These are phyloP conservation scores for Gadus chalcogrammus DNA, from an alignment of 2,113 vertebrate genomes.

Conservation along the genomic window DNA sequence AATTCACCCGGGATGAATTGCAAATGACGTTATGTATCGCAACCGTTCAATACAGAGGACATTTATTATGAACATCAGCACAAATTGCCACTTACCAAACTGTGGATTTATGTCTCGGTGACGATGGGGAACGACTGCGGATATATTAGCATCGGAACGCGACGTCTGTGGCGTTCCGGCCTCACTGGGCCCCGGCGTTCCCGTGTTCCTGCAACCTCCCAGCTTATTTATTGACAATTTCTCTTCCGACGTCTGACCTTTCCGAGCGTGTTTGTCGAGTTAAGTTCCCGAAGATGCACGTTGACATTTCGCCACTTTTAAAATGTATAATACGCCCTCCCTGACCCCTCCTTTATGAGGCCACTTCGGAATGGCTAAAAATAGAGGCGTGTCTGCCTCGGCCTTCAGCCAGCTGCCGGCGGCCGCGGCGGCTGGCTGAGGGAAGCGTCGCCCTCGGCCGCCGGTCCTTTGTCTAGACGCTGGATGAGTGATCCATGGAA, in stretches of 20 bases:
- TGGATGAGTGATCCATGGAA: conserved; percentile 51
- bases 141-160: no score
- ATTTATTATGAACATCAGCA: conserved; percentile 5
- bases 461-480: conserved; percentile 33
- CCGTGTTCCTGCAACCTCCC: no score
- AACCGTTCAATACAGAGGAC: neutral
- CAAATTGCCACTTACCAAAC: conserved; percentile 11
- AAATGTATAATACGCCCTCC: conserved; percentile 37
- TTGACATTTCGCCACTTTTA: conserved; percentile 46
- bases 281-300: conserved; percentile 55
- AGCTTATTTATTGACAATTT: conserved; percentile 10
- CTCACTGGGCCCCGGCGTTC: no score
- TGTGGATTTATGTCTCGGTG: no score
- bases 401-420: neutral
- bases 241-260: conserved; percentile 60
- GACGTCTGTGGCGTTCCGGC: no score
- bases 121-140: no score
- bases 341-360: conserved; percentile 23
- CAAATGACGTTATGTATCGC: conserved; percentile 24
- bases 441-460: conserved; percentile 34
- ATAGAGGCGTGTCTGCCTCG: conserved; percentile 9
- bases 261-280: conserved; percentile 51
- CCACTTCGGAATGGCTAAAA: conserved; percentile 8
- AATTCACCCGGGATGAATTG: conserved; percentile 23
- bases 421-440: neutral